phyloP scores from a whole-genome alignment of 2,113 vertebrate species.

The Heterochromis multidens region DNA sequence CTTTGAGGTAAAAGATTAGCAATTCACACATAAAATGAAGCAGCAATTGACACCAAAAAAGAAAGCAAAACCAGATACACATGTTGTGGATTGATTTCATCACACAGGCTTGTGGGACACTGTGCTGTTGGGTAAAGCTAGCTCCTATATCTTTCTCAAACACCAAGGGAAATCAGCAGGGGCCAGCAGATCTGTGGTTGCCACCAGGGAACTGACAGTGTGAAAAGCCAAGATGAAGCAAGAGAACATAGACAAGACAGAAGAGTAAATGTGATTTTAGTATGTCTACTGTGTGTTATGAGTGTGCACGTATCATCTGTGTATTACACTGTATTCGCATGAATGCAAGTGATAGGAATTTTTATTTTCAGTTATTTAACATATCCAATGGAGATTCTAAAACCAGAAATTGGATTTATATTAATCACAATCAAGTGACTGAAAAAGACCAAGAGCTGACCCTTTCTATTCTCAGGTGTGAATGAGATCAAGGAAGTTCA shows the following conservation, averaged over 20 bases:
- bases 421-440: constrained; percentile 40
- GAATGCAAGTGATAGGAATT: background rate
- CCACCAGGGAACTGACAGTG: constrained; percentile 41
- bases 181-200: constrained; percentile 29
- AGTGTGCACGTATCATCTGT: background rate
- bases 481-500: constrained; percentile 49
- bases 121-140: constrained; percentile 3
- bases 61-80: background rate
- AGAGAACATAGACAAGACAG: background rate
- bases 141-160: constrained; percentile 36
- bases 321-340: background rate
- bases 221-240: constrained; percentile 36
- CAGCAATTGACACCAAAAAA: background rate
- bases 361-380: constrained; percentile 5
- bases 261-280: constrained; percentile 13
- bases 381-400: background rate
- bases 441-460: constrained; percentile 19
- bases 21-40: background rate
- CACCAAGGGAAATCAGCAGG: constrained; percentile 55
- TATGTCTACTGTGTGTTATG: background rate
- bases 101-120: constrained; percentile 6
- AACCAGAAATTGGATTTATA: constrained; percentile 27
- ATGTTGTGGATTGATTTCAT: constrained; percentile 47
- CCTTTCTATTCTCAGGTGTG: constrained; percentile 8
- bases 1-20: background rate